Conservation (phyloP, 2,797 vertebrate species). For the Prunella strophiata region DNA sequence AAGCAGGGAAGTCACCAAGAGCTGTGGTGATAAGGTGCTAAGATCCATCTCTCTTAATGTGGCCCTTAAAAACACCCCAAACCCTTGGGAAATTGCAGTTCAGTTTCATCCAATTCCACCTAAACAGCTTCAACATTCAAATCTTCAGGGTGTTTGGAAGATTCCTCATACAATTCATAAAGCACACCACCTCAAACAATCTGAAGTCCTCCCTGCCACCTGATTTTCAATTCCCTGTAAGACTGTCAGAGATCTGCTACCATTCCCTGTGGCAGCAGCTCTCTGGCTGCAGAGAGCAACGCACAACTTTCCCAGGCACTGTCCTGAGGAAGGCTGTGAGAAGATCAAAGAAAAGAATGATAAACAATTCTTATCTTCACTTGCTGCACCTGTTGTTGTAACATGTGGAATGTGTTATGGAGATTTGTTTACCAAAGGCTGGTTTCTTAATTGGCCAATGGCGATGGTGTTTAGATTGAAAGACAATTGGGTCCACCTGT, state of each 20-base stretch:
- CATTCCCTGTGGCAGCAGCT: not conserved
- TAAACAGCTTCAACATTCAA: not conserved
- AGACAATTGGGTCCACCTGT: not conserved
- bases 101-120: not conserved
- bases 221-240: not conserved
- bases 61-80: not conserved
- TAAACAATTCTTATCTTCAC: too few species aligned
- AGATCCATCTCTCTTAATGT: not conserved
- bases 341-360: too few species aligned
- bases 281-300: not conserved
- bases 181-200: not conserved
- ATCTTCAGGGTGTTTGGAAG: not conserved
- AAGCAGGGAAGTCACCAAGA: not conserved
- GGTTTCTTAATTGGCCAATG: too few species aligned
- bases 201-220: not conserved
- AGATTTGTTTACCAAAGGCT: too few species aligned
- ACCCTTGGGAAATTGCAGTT: not conserved
- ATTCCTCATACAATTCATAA: not conserved
- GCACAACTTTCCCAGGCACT: not conserved
- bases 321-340: not conserved
- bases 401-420: too few species aligned
- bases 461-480: not conserved
- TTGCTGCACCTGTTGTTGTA: too few species aligned
- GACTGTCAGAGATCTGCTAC: not conserved
- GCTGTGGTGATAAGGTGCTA: not conserved